Evolutionary conservation across 2,888 invertebrate genomes (phyloP).

Genomic region (Helleia helle): DNA sequence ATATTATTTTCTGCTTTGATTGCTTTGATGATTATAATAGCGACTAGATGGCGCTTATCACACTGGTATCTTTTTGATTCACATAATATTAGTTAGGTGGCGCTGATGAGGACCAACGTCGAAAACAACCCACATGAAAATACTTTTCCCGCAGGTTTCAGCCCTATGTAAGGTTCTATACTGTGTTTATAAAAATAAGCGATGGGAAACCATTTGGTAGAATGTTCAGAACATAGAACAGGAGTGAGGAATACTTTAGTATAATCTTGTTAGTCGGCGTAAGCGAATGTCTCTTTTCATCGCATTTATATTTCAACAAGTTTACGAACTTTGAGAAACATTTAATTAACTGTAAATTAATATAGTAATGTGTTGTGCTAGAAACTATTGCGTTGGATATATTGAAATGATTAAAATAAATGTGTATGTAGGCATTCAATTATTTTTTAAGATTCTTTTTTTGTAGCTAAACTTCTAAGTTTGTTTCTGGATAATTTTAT

Average conservation of each 20-base stretch:
- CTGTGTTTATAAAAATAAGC: conserved; percentile 40
- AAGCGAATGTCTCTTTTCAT: conserved; percentile 28
- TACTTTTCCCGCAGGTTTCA: conserved; percentile 53
- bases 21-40: too few relatives aligned
- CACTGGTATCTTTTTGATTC: not conserved
- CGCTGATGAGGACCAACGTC: conserved; percentile 23
- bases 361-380: not conserved
- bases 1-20: too few relatives aligned
- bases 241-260: conserved; percentile 39
- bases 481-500: too few relatives aligned
- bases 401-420: too few relatives aligned
- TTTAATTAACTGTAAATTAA: not conserved
- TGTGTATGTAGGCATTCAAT: too few relatives aligned
- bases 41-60: conserved; percentile 24
- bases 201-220: conserved; percentile 45
- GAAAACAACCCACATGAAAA: conserved; percentile 42
- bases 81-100: conserved; percentile 29
- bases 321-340: conserved; percentile 34
- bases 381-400: too few relatives aligned
- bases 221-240: conserved; percentile 31
- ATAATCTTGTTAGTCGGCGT: conserved; percentile 41
- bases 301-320: conserved; percentile 25
- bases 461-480: too few relatives aligned
- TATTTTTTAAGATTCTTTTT: too few relatives aligned
- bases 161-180: conserved; percentile 33